phyloP scores from a whole-genome alignment of 1,140 invertebrate species.

The Lasioglossum baleicum region DNA sequence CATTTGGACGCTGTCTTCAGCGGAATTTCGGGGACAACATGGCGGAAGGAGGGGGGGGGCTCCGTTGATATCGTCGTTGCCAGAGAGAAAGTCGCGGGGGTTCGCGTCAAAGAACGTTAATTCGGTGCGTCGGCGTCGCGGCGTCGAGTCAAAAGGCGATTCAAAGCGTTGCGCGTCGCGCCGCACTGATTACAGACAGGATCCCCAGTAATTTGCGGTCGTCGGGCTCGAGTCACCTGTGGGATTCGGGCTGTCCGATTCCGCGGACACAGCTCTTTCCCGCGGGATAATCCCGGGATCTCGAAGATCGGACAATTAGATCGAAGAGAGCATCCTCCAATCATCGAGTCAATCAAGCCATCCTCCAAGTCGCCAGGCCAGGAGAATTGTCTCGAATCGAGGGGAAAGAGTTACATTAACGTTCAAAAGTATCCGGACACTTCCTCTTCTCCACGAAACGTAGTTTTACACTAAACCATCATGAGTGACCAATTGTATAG shows the following conservation, averaged over 20 bases:
- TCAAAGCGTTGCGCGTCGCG: conserved; percentile 17
- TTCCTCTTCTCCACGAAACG: no score
- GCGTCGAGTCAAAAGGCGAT: conserved; percentile 17
- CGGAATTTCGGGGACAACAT: background rate
- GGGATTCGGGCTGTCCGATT: conserved; percentile 26
- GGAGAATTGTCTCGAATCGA: no score
- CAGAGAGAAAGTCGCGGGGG: background rate
- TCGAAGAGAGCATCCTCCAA: background rate
- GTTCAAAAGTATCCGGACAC: no score
- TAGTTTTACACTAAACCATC: no score
- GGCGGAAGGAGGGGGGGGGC: no score
- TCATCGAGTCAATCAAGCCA: background rate
- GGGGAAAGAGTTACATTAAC: no score
- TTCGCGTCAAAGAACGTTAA: conserved; percentile 13
- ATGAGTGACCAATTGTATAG: no score
- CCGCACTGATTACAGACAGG: conserved; percentile 49
- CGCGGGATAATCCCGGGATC: background rate
- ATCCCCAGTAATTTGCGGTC: conserved; percentile 45
- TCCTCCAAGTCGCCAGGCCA: no score
- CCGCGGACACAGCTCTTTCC: conserved; percentile 10
- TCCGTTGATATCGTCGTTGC: background rate
- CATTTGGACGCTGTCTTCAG: background rate
- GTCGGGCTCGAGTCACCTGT: conserved; percentile 12
- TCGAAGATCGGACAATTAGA: background rate
- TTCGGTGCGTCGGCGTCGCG: conserved; percentile 14